A percentile compares a stretch with the other conserved stretches of the same genome.
These are phyloP conservation scores for Malurus leucopterus DNA, from an alignment of 2,797 vertebrate genomes.

Conservation along the genomic window DNA sequence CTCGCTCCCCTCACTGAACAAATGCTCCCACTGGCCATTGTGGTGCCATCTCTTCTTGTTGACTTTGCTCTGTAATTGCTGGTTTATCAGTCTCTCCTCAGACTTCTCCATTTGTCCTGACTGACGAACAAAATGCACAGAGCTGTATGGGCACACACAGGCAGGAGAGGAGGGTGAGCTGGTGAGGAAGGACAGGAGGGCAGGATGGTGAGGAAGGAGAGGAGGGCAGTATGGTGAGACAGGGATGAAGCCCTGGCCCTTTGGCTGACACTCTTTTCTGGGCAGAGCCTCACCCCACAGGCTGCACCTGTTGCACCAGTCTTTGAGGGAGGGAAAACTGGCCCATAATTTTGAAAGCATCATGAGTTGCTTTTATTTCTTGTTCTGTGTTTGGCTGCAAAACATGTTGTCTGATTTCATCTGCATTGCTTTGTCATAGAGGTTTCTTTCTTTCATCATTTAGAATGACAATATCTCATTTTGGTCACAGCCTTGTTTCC, in stretches of 20 bases:
- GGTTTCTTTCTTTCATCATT: background rate
- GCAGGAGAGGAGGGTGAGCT: background rate
- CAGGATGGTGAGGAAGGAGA: background rate
- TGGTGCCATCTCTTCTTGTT: conserved; percentile 57
- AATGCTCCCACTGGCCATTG: background rate
- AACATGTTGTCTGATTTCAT: background rate
- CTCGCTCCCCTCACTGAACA: conserved; percentile 5
- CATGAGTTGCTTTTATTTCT: background rate
- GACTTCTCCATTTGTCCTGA: background rate
- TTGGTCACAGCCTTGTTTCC: background rate
- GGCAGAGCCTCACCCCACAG: background rate
- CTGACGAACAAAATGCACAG: background rate
- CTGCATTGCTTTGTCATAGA: background rate
- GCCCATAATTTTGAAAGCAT: background rate
- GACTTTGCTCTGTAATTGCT: conserved; percentile 49
- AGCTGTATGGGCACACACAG: rapidly evolving
- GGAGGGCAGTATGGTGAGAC: background rate
- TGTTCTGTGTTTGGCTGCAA: background rate
- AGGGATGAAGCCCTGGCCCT: background rate
- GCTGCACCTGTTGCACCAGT: background rate
- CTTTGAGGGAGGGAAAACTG: background rate
- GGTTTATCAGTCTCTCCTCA: conserved; percentile 43
- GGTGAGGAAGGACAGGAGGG: background rate
- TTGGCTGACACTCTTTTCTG: background rate
- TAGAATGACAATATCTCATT: background rate